These are phyloP conservation scores for Plebejus melissa DNA, from an alignment of 2,888 invertebrate genomes.

Conservation along the genomic window DNA sequence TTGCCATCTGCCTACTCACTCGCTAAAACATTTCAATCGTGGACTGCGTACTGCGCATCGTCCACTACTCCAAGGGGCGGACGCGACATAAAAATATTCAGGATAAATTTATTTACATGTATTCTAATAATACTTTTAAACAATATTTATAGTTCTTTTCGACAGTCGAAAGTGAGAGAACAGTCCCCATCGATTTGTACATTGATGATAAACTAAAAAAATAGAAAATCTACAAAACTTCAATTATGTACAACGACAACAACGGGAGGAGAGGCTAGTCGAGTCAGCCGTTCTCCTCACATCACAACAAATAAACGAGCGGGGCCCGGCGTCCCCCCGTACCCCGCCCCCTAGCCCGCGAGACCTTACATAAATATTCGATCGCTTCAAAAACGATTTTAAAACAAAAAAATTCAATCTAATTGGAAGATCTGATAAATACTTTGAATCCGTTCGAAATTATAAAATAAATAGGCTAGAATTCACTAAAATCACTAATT, in stretches of 20 bases:
- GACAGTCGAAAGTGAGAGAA: slow-evolving; percentile 59
- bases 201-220: slow-evolving; percentile 66
- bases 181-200: slow-evolving; percentile 72
- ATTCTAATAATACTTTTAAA: slow-evolving; percentile 78
- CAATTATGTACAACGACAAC: slow-evolving; percentile 70
- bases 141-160: slow-evolving; percentile 69
- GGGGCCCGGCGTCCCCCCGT: background rate
- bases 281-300: slow-evolving; percentile 15
- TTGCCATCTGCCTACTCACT: slow-evolving; percentile 13
- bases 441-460: slow-evolving; percentile 30
- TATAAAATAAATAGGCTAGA: slow-evolving; percentile 45
- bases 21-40: slow-evolving; percentile 4
- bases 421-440: slow-evolving; percentile 31
- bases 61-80: slow-evolving; percentile 30
- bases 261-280: slow-evolving; percentile 60
- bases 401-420: slow-evolving; percentile 30
- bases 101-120: slow-evolving; percentile 72
- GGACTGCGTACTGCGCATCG: slow-evolving; percentile 12
- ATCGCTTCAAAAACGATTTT: slow-evolving; percentile 33
- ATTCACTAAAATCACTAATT: slow-evolving; percentile 55
- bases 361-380: slow-evolving; percentile 48
- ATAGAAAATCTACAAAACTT: slow-evolving; percentile 76
- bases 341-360: background rate
- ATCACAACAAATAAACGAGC: slow-evolving; percentile 32
- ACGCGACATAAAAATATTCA: slow-evolving; percentile 54